Conservation (phyloP, 2,113 vertebrate genomes). For the Taxidea taxus region DNA sequence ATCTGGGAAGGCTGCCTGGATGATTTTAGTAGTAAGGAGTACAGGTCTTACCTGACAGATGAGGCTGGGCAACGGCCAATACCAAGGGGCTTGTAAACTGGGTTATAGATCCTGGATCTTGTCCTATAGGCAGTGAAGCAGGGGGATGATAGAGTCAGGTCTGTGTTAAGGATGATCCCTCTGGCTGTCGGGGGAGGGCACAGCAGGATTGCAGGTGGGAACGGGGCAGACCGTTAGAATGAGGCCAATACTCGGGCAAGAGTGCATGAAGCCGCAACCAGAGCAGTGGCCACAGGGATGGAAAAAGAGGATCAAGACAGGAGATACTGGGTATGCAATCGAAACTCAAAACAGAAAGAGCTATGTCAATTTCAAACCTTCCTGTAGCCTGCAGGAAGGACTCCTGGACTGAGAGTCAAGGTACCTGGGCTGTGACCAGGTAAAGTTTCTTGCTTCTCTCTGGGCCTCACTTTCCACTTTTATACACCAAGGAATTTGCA, state of each 20-base stretch:
- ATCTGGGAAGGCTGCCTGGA: not conserved
- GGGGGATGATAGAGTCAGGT: not conserved
- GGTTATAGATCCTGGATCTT: not conserved
- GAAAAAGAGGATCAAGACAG: not conserved
- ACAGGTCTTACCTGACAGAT: not conserved
- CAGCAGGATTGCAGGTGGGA: not conserved
- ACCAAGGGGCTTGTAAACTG: not conserved
- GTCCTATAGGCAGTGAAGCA: not conserved
- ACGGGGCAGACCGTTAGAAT: not conserved
- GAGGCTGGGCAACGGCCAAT: not conserved
- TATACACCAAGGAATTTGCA: not conserved
- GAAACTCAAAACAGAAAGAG: not conserved
- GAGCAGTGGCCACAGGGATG: not conserved
- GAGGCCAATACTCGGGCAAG: not conserved
- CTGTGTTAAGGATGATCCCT: not conserved
- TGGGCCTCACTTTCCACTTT: not conserved
- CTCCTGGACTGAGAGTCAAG: not conserved
- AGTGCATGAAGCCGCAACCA: not conserved
- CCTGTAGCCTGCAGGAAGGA: not conserved
- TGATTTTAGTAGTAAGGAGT: not conserved
- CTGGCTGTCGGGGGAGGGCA: not conserved
- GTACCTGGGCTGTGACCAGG: not conserved
- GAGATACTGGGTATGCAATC: fast-evolving
- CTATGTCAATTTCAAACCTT: not conserved
- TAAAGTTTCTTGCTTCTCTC: not conserved